Conservation (phyloP, 2,113 vertebrate species). For the Leptocoma aspasia region DNA sequence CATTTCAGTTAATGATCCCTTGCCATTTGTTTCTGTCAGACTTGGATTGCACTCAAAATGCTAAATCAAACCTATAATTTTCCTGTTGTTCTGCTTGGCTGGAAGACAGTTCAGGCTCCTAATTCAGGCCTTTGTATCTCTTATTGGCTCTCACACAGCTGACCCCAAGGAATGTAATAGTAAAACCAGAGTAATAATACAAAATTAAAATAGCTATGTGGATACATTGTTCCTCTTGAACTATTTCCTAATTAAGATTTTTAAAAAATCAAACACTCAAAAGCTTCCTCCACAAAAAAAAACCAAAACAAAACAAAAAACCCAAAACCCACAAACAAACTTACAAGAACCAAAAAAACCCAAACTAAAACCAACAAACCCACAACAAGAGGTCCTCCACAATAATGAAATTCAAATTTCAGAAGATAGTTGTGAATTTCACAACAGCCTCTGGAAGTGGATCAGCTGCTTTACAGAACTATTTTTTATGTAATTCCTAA, state of each 20-base stretch:
- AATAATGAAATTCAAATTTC: background rate
- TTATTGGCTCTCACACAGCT: fast-evolving
- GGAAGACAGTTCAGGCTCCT: background rate
- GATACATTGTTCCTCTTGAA: background rate
- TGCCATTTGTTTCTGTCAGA: background rate
- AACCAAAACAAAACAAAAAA: background rate
- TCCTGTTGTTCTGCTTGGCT: background rate
- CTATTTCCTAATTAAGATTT: background rate
- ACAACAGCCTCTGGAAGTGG: background rate
- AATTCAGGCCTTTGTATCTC: background rate
- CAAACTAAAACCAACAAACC: background rate
- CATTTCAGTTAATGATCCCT: background rate
- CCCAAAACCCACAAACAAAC: background rate
- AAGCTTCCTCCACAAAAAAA: background rate
- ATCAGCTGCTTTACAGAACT: background rate
- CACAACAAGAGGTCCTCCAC: background rate
- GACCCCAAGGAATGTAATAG: background rate
- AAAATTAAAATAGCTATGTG: background rate
- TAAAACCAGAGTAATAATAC: background rate
- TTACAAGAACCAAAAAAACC: background rate
- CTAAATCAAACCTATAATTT: background rate
- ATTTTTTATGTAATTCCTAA: background rate
- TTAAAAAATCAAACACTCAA: background rate
- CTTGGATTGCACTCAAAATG: background rate
- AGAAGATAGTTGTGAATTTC: background rate